phyloP scores from a whole-genome alignment of 2,113 vertebrate species.

The Coracopsis vasa region DNA sequence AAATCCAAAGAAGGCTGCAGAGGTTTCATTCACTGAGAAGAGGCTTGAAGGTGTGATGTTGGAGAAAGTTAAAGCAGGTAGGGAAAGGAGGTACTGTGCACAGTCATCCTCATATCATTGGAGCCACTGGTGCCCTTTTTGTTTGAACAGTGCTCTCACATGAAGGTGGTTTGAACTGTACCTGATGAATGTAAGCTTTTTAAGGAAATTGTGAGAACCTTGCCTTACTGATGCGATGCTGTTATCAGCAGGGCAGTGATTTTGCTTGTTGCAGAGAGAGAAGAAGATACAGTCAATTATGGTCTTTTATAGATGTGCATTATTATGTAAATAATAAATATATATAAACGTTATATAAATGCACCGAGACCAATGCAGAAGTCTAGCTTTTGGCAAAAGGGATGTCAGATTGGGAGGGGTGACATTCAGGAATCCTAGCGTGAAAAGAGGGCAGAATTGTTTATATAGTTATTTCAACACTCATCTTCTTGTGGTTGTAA shows the following conservation, averaged over 20 bases:
- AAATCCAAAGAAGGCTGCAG: not conserved
- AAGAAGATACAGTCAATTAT: not conserved
- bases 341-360: not conserved
- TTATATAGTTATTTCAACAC: not conserved
- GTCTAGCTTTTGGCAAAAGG: not conserved
- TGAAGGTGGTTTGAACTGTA: not conserved
- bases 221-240: not conserved
- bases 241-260: not conserved
- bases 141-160: rapidly evolving
- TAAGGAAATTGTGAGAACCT: not conserved
- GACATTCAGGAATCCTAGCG: not conserved
- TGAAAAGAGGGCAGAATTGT: not conserved
- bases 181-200: not conserved
- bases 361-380: not conserved
- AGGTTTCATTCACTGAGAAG: not conserved
- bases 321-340: not conserved
- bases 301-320: not conserved
- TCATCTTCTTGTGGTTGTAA: not conserved
- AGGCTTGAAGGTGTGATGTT: not conserved
- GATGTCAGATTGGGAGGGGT: not conserved
- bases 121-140: not conserved
- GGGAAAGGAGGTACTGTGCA: not conserved
- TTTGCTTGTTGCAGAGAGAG: not conserved
- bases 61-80: not conserved
- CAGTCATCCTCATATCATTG: rapidly evolving